A percentile compares a stretch with the other conserved stretches of the same genome.
Conservation (phyloP, 2,888 invertebrate genomes). For the Mesorhabditis belari region DNA sequence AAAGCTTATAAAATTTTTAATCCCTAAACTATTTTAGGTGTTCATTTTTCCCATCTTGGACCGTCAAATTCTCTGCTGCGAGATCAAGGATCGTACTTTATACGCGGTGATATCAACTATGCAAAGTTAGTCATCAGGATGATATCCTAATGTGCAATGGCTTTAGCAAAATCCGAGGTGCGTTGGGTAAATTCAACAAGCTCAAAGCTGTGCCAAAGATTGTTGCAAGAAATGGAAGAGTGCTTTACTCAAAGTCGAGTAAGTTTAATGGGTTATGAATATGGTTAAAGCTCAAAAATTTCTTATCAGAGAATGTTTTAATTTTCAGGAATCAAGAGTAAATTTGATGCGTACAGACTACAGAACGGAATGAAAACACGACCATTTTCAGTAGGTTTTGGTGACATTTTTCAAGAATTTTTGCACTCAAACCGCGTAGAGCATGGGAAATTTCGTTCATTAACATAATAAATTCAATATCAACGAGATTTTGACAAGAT, state of each 20-base stretch:
- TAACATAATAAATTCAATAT: background rate
- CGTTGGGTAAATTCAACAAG: slow-evolving; percentile 9
- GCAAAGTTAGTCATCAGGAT: too few relatives aligned
- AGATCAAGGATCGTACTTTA: slow-evolving; percentile 11
- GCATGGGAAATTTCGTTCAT: too few relatives aligned
- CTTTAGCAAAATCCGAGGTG: slow-evolving; percentile 6
- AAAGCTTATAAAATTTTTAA: too few relatives aligned
- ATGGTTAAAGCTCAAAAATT: background rate
- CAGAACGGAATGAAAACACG: background rate
- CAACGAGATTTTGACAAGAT: background rate
- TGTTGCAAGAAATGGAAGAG: slow-evolving; percentile 54
- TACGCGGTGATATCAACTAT: too few relatives aligned
- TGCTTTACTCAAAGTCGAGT: slow-evolving; percentile 48
- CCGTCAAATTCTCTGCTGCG: slow-evolving; percentile 9
- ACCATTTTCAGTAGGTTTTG: too few relatives aligned
- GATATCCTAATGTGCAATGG: too few relatives aligned
- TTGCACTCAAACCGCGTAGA: background rate
- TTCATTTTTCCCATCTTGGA: slow-evolving; percentile 6
- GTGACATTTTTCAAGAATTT: too few relatives aligned
- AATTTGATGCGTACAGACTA: slow-evolving; percentile 5
- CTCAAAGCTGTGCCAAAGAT: slow-evolving; percentile 47
- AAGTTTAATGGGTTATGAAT: too few relatives aligned
- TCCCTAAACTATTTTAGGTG: slow-evolving; percentile 3
- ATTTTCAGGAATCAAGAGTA: slow-evolving; percentile 1
- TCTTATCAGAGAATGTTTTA: background rate